Percentiles rank a stretch among this genome's conserved stretches.
Evolutionary conservation across 2,113 vertebrate genomes (phyloP).

Genomic region (Sus scrofa): DNA sequence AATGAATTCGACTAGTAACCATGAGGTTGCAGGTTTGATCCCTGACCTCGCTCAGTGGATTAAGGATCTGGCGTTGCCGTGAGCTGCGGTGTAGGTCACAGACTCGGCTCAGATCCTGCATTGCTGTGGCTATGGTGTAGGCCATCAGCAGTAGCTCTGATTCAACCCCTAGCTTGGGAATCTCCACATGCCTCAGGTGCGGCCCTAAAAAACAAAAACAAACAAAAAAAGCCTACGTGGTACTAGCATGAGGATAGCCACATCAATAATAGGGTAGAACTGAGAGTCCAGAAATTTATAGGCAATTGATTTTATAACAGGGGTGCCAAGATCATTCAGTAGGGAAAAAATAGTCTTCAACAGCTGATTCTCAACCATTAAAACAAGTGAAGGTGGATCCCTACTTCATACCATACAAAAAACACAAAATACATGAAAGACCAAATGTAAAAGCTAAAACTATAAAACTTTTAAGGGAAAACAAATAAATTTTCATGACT

Average conservation of each 20-base stretch:
- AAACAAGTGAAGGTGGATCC: background rate
- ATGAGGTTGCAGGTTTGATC: no score
- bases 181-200: no score
- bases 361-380: background rate
- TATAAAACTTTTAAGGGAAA: background rate
- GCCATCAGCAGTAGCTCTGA: no score
- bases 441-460: background rate
- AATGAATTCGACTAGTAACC: no score
- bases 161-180: no score
- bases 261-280: background rate
- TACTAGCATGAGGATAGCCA: background rate
- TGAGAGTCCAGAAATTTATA: background rate
- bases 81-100: no score
- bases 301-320: background rate
- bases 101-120: no score
- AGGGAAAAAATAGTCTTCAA: background rate
- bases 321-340: background rate
- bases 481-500: background rate
- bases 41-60: no score
- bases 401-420: background rate
- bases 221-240: no score
- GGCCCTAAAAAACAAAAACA: no score
- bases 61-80: no score
- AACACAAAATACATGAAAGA: background rate
- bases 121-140: no score